A percentile compares a stretch with the other conserved stretches of the same genome.
phyloP scores from a whole-genome alignment of 1,140 invertebrate species.

The Catajapyx aquilonaris region DNA sequence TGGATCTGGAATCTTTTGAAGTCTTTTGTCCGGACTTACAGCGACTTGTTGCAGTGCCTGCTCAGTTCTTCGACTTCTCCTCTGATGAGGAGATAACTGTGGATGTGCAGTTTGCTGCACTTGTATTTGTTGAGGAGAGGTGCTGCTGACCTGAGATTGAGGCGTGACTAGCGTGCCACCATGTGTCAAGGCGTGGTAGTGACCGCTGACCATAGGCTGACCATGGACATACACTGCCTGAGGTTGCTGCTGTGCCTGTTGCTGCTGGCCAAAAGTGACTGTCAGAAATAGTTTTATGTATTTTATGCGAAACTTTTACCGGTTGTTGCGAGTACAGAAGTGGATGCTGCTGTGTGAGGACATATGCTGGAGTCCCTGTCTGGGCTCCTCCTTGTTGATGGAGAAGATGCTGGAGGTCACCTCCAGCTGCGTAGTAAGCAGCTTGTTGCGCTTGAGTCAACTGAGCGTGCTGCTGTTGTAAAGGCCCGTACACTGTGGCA shows the following conservation, averaged over 20 bases:
- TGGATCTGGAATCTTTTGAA: background rate
- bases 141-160: background rate
- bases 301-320: no score
- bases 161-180: background rate
- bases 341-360: no score
- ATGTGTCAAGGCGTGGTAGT: no score
- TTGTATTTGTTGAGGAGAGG: background rate
- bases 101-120: background rate
- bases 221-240: background rate
- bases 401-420: no score
- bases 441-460: constrained; percentile 4
- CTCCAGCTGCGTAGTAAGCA: no score
- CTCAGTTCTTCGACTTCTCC: background rate
- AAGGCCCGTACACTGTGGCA: no score
- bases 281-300: no score
- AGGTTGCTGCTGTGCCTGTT: constrained; percentile 5
- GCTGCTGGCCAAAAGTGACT: no score
- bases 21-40: background rate
- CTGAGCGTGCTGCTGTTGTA: constrained; percentile 5
- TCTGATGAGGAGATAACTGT: background rate
- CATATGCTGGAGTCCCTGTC: no score
- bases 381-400: no score
- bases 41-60: background rate
- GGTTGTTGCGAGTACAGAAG: no score
- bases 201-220: background rate